A percentile compares a stretch with the other conserved stretches of the same genome.
Conservation (phyloP, 2,888 invertebrate genomes). For the Polyommatus iphigenia region DNA sequence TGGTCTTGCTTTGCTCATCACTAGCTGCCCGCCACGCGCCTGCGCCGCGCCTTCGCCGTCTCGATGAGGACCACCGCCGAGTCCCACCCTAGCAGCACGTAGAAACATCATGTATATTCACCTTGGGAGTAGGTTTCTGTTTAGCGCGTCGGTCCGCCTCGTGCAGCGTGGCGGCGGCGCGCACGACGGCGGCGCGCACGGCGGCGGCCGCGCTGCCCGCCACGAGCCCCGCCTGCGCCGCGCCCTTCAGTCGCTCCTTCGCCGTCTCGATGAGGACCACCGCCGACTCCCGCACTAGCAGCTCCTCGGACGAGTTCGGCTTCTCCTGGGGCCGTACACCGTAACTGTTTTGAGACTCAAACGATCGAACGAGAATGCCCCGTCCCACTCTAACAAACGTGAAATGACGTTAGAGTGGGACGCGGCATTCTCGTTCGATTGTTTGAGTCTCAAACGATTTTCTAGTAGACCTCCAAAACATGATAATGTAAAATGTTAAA, state of each 20-base stretch:
- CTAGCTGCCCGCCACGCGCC: conserved; percentile 69
- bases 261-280: conserved; percentile 90
- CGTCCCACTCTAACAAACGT: no score
- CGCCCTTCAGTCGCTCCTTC: conserved; percentile 91
- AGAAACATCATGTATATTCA: not conserved
- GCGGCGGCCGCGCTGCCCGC: conserved; percentile 82
- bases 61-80: conserved; percentile 88
- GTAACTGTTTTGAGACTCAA: no score
- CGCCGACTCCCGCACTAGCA: conserved; percentile 86
- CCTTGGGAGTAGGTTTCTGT: conserved; percentile 33
- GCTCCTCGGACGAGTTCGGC: conserved; percentile 87
- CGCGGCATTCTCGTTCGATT: no score
- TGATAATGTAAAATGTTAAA: not conserved
- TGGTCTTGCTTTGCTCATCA: no score
- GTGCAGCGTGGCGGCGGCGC: conserved; percentile 87
- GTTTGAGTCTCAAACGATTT: no score
- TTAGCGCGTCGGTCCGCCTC: conserved; percentile 73
- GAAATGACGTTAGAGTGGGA: no score
- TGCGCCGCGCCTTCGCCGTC: conserved; percentile 88
- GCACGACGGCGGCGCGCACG: conserved; percentile 86
- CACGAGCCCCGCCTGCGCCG: conserved; percentile 85
- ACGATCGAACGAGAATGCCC: no score
- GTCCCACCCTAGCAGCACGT: conserved; percentile 84
- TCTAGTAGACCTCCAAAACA: not conserved
- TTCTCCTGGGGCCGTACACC: conserved; percentile 54